phyloP scores from a whole-genome alignment of 2,888 invertebrate species.

The Eupithecia vulgata region DNA sequence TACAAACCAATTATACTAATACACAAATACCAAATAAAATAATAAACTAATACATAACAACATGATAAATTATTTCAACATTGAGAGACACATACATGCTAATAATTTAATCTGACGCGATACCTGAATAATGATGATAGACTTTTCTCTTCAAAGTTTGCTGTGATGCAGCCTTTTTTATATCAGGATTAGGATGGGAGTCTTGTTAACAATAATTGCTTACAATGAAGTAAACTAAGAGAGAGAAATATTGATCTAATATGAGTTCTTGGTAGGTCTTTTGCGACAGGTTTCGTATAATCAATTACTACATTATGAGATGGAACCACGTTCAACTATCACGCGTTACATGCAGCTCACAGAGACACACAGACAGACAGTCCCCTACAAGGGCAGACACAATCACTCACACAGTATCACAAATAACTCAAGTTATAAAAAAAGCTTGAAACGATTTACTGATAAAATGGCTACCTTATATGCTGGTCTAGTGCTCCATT shows the following conservation, averaged over 20 bases:
- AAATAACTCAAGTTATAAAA: conserved; percentile 35
- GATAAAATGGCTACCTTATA: conserved; percentile 42
- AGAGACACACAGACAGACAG: not conserved
- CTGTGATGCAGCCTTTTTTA: too few relatives aligned
- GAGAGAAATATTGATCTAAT: conserved; percentile 7
- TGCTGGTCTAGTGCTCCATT: conserved; percentile 44
- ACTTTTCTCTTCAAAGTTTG: too few relatives aligned
- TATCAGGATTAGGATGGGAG: too few relatives aligned
- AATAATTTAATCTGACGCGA: too few relatives aligned
- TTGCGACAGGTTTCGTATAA: not conserved
- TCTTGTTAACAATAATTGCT: too few relatives aligned
- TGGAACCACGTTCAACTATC: conserved; percentile 19
- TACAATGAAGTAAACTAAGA: too few relatives aligned
- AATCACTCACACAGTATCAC: conserved; percentile 34
- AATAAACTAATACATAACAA: too few relatives aligned
- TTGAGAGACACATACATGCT: too few relatives aligned
- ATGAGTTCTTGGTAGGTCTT: not conserved
- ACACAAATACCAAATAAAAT: too few relatives aligned
- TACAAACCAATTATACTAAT: too few relatives aligned
- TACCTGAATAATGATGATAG: too few relatives aligned
- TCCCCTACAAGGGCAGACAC: conserved; percentile 28
- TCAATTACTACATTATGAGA: not conserved
- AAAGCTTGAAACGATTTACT: conserved; percentile 27
- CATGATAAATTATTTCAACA: too few relatives aligned
- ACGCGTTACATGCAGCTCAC: conserved; percentile 9